A percentile compares a stretch with the other conserved stretches of the same genome.
Conservation (phyloP, 2,888 invertebrate species). For the Nysson spinosus region DNA sequence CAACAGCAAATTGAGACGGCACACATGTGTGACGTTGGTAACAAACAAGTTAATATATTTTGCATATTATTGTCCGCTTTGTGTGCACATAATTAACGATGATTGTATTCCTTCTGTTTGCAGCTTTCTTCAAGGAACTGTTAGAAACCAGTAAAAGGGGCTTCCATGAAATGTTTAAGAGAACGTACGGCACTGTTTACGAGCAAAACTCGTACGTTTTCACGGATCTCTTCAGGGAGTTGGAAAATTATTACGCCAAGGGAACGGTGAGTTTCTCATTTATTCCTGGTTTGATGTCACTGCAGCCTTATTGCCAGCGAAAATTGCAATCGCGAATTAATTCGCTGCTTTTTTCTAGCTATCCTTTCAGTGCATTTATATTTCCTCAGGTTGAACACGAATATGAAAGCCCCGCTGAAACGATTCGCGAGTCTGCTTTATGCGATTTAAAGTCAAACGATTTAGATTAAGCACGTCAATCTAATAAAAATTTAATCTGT, state of each 20-base stretch:
- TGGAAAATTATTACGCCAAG: constrained; percentile 92
- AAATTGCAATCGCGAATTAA: constrained; percentile 35
- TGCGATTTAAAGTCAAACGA: too few relatives aligned
- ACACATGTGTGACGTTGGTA: too few relatives aligned
- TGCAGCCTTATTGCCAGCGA: not conserved
- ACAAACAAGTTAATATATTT: too few relatives aligned
- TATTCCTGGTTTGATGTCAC: constrained; percentile 26
- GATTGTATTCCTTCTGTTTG: constrained; percentile 63
- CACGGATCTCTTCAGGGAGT: constrained; percentile 91
- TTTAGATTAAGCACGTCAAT: too few relatives aligned
- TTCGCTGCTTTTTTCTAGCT: constrained; percentile 4
- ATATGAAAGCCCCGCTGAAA: constrained; percentile 6
- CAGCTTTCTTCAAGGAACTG: constrained; percentile 93
- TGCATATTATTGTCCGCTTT: not conserved
- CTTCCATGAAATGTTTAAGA: constrained; percentile 96
- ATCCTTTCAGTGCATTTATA: not conserved
- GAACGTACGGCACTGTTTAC: constrained; percentile 96
- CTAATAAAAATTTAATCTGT: too few relatives aligned
- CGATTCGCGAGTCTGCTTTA: constrained; percentile 42
- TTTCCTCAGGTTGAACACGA: too few relatives aligned
- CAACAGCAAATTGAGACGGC: too few relatives aligned
- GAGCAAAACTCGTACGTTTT: constrained; percentile 96
- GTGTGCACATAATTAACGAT: not conserved
- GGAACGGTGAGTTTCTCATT: constrained; percentile 79
- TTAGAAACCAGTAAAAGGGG: constrained; percentile 89